Percentiles rank a stretch among this genome's conserved stretches.
phyloP scores from a whole-genome alignment of 1,140 invertebrate genomes.

The Asbolus verrucosus region DNA sequence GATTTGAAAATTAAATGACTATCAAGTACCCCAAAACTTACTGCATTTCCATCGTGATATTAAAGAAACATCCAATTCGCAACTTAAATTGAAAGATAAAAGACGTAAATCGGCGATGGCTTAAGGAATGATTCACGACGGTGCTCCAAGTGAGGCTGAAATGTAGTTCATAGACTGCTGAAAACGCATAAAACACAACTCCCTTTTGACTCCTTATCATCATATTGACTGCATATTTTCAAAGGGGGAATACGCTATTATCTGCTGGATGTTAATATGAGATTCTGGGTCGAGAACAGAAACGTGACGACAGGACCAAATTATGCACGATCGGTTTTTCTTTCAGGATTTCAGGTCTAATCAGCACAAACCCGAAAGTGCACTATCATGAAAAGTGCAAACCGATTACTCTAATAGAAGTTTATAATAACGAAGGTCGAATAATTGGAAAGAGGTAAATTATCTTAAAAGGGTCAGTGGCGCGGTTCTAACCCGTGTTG shows the following conservation, averaged over 20 bases:
- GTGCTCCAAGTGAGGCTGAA: no score
- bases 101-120: no score
- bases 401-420: no score
- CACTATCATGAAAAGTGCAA: conserved; percentile 27
- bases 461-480: conserved; percentile 16
- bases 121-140: no score
- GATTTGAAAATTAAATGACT: no score
- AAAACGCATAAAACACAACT: conserved; percentile 1
- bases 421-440: conserved; percentile 3
- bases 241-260: no score
- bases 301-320: conserved; percentile 23
- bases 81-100: no score
- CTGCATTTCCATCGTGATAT: no score
- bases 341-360: conserved; percentile 3
- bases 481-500: neutral
- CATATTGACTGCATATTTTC: conserved; percentile 8
- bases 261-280: neutral
- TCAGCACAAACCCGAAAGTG: conserved; percentile 15
- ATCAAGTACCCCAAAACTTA: no score
- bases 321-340: conserved; percentile 23
- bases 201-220: neutral
- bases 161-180: no score
- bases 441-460: conserved; percentile 12
- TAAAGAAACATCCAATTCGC: no score
- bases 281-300: conserved; percentile 13